Conservation (phyloP, 2,888 invertebrate species). For the Philonicus albiceps region DNA sequence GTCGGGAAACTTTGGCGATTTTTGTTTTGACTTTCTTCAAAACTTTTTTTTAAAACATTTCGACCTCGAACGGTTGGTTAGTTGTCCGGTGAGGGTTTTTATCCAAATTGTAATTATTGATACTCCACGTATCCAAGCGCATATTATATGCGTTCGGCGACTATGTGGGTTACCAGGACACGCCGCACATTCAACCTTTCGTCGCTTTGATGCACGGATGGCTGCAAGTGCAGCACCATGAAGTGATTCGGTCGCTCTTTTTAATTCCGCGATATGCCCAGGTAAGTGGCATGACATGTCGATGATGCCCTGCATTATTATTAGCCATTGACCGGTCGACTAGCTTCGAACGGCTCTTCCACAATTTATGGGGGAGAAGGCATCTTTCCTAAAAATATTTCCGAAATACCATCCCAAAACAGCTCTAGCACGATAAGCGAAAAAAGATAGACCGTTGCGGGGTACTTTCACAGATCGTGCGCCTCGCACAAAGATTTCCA, state of each 20-base stretch:
- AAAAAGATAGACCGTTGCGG: background rate
- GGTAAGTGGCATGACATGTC: background rate
- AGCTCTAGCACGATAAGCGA: background rate
- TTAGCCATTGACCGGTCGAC: background rate
- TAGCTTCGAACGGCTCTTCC: background rate
- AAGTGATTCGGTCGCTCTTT: background rate
- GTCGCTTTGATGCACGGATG: slow-evolving; percentile 6
- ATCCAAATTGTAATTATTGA: slow-evolving; percentile 6
- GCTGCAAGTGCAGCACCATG: background rate
- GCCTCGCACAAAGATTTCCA: background rate
- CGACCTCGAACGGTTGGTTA: background rate
- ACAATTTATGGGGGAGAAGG: background rate
- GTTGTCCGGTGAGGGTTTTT: background rate
- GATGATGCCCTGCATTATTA: background rate
- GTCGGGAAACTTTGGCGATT: background rate
- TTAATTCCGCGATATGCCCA: background rate
- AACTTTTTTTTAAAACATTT: background rate
- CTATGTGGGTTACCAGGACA: slow-evolving; percentile 37
- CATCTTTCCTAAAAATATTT: background rate
- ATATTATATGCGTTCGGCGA: background rate
- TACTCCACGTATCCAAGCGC: background rate
- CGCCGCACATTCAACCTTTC: background rate
- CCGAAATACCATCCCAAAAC: background rate
- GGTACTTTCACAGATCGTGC: background rate
- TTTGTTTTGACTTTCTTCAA: background rate